Evolutionary conservation across 2,797 vertebrate genomes (phyloP).

Genomic region (Diplodus sargus): DNA sequence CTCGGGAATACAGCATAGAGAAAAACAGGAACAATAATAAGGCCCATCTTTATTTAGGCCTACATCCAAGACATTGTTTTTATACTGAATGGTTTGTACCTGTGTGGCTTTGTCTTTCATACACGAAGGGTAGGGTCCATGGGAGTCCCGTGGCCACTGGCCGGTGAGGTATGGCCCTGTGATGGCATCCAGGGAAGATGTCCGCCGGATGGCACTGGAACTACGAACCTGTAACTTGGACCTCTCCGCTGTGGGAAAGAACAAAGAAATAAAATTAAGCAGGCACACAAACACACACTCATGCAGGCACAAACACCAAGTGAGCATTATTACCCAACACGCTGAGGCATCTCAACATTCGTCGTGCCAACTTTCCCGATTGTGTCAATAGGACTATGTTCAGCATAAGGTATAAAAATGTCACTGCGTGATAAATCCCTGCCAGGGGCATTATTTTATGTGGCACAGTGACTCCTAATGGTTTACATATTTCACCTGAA

Average conservation of each 20-base stretch:
- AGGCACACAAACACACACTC: background rate
- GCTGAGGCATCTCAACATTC: slow-evolving; percentile 11
- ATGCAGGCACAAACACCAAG: background rate
- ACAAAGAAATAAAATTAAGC: slow-evolving; percentile 43
- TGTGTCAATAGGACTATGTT: slow-evolving; percentile 7
- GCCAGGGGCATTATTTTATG: slow-evolving; percentile 1
- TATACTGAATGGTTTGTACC: slow-evolving; percentile 79
- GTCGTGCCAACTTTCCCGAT: slow-evolving; percentile 13
- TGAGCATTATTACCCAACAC: slow-evolving; percentile 2
- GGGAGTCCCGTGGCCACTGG: slow-evolving; percentile 96
- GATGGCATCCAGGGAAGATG: slow-evolving; percentile 95
- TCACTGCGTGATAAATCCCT: slow-evolving; percentile 23
- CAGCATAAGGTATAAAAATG: background rate
- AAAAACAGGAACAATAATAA: background rate
- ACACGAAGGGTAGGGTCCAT: slow-evolving; percentile 92
- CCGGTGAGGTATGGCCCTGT: slow-evolving; percentile 96
- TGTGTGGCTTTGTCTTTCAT: slow-evolving; percentile 99
- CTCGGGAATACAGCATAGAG: background rate
- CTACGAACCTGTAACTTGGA: slow-evolving; percentile 90
- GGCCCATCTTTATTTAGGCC: background rate
- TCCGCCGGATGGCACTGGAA: slow-evolving; percentile 90
- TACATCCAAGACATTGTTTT: background rate
- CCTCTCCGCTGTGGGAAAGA: slow-evolving; percentile 87
- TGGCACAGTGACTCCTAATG: background rate
- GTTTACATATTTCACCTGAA: slow-evolving; percentile 7